Evolutionary conservation across 2,888 invertebrate genomes (phyloP).

Genomic region (Antheraea assamensis): DNA sequence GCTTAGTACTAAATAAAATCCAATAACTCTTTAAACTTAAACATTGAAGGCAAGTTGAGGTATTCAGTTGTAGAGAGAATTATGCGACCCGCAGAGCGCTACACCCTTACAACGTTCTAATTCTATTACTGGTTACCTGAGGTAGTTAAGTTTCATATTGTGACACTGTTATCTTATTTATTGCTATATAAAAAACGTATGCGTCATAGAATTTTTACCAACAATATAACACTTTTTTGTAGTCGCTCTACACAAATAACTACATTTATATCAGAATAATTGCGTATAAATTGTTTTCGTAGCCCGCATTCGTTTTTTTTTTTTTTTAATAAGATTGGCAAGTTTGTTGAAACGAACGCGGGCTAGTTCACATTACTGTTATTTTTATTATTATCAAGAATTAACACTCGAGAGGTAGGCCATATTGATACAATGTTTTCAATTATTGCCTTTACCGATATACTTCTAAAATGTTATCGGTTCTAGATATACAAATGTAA

Average conservation of each 20-base stretch:
- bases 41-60: slow-evolving; percentile 67
- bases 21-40: slow-evolving; percentile 46
- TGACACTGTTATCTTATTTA: slow-evolving; percentile 67
- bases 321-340: slow-evolving; percentile 33
- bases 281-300: slow-evolving; percentile 24
- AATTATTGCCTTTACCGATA: slow-evolving; percentile 34
- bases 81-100: slow-evolving; percentile 32
- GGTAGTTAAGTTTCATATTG: slow-evolving; percentile 77
- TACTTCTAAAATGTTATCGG: slow-evolving; percentile 31
- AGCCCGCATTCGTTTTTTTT: slow-evolving; percentile 26
- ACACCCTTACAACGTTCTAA: slow-evolving; percentile 52
- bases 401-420: slow-evolving; percentile 53
- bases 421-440: slow-evolving; percentile 50
- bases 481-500: slow-evolving; percentile 31
- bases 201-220: slow-evolving; percentile 67
- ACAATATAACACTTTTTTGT: slow-evolving; percentile 63
- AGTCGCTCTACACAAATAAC: slow-evolving; percentile 53
- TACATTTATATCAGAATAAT: slow-evolving; percentile 40
- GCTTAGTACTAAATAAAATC: slow-evolving; percentile 27
- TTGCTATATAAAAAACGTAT: slow-evolving; percentile 71
- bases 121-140: slow-evolving; percentile 74
- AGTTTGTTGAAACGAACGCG: slow-evolving; percentile 30
- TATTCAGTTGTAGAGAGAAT: slow-evolving; percentile 38
- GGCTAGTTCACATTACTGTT: slow-evolving; percentile 25
- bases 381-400: slow-evolving; percentile 27